phyloP scores from a whole-genome alignment of 2,113 vertebrate species.

The Promerops cafer region DNA sequence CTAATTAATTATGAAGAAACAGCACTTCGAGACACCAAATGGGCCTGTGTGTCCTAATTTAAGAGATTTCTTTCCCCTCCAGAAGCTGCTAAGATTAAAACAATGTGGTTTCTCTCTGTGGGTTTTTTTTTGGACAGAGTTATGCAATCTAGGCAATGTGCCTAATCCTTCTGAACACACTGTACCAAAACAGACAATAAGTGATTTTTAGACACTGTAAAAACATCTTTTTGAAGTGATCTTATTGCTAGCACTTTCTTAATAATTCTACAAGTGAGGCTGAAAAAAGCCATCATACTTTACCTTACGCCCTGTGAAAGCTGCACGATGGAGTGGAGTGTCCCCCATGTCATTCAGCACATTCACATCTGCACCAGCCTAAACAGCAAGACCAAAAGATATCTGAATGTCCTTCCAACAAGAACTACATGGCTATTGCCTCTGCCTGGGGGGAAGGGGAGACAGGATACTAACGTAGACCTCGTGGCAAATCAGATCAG shows the following conservation, averaged over 20 bases:
- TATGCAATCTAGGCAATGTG: not conserved
- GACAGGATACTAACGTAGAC: not conserved
- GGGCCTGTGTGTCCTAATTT: not conserved
- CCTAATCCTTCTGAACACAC: not conserved
- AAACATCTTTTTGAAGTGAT: not conserved
- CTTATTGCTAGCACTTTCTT: not conserved
- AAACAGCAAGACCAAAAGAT: conserved; percentile 35
- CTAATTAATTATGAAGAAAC: not conserved
- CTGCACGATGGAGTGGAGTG: conserved; percentile 87
- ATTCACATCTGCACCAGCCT: conserved; percentile 86
- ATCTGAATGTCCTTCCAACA: not conserved
- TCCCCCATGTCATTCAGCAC: conserved; percentile 86
- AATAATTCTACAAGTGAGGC: not conserved
- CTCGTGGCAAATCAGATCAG: not conserved
- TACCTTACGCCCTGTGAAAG: conserved; percentile 86
- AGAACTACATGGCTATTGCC: not conserved
- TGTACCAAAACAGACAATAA: not conserved
- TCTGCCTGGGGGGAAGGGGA: not conserved
- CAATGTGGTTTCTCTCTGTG: not conserved
- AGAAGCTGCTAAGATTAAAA: not conserved
- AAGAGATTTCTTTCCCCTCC: not conserved
- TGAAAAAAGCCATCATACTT: not conserved
- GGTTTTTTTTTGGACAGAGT: not conserved
- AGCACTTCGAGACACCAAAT: not conserved
- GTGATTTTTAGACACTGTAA: not conserved